phyloP scores from a whole-genome alignment of 2,113 vertebrate genomes.

The Piliocolobus tephrosceles region DNA sequence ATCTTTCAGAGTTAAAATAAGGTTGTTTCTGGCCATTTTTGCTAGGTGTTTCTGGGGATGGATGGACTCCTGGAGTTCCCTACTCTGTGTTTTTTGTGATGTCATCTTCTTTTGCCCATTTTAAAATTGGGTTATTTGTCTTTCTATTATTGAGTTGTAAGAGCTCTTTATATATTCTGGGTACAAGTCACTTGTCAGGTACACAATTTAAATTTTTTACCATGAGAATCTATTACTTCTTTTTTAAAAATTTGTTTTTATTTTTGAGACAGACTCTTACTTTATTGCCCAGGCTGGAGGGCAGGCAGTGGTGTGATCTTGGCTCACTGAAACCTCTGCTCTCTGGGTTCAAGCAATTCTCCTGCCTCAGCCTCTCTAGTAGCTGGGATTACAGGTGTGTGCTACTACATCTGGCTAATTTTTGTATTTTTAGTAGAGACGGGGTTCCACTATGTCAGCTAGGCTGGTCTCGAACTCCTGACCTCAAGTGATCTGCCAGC shows the following conservation, averaged over 20 bases:
- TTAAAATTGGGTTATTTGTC: not conserved
- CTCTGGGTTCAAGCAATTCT: too few relatives aligned
- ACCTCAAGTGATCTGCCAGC: too few relatives aligned
- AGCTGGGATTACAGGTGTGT: too few relatives aligned
- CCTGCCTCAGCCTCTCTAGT: too few relatives aligned
- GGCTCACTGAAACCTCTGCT: too few relatives aligned
- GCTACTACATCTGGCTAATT: too few relatives aligned
- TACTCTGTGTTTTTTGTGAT: not conserved
- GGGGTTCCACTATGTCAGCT: too few relatives aligned
- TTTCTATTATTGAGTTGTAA: not conserved
- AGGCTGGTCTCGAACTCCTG: too few relatives aligned
- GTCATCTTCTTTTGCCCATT: not conserved
- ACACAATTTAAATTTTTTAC: not conserved
- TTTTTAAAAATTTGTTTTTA: not conserved
- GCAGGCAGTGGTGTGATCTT: too few relatives aligned
- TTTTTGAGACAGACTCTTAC: too few relatives aligned
- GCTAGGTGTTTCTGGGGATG: not conserved
- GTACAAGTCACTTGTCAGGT: not conserved
- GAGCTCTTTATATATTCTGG: conserved; percentile 1
- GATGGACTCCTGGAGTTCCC: not conserved
- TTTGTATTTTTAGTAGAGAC: too few relatives aligned
- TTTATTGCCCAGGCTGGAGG: too few relatives aligned
- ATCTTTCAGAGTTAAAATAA: not conserved
- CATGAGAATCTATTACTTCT: not conserved
- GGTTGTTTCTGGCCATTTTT: conserved; percentile 22